These are phyloP conservation scores for Pao palembangensis DNA, from an alignment of 2,113 vertebrate genomes.

Conservation along the genomic window DNA sequence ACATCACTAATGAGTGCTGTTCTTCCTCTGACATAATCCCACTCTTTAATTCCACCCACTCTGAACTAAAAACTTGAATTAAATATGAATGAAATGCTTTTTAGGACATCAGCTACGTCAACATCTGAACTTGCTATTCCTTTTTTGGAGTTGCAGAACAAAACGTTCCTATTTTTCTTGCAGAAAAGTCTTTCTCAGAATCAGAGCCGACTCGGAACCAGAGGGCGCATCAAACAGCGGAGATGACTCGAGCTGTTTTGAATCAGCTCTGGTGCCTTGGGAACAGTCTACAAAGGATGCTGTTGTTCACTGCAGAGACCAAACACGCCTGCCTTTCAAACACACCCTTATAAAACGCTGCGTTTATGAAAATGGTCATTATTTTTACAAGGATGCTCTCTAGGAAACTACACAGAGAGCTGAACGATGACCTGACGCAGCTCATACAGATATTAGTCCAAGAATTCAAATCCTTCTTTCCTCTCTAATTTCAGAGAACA, in stretches of 20 bases:
- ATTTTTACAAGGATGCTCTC: no score
- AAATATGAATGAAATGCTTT: slow-evolving; percentile 16
- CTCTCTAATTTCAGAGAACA: no score
- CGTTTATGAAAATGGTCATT: no score
- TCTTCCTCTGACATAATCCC: slow-evolving; percentile 47
- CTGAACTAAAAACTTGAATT: slow-evolving; percentile 24
- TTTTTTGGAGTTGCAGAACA: no score
- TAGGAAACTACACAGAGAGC: no score
- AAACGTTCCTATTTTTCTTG: no score
- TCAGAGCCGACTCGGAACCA: background rate
- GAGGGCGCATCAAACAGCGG: background rate
- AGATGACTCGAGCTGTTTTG: slow-evolving; percentile 38
- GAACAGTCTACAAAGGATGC: slow-evolving; percentile 58
- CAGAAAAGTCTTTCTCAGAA: background rate
- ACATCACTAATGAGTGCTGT: slow-evolving; percentile 46
- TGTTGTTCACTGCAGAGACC: slow-evolving; percentile 50
- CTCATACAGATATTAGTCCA: no score
- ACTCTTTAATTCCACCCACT: slow-evolving; percentile 45
- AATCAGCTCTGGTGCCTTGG: slow-evolving; percentile 19
- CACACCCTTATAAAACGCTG: no score
- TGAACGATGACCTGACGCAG: no score
- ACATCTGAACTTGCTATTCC: background rate
- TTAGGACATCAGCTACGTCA: background rate
- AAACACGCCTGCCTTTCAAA: background rate
- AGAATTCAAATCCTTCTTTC: no score